Evolutionary conservation across 2,113 vertebrate genomes (phyloP).

Genomic region (Cavia aperea): DNA sequence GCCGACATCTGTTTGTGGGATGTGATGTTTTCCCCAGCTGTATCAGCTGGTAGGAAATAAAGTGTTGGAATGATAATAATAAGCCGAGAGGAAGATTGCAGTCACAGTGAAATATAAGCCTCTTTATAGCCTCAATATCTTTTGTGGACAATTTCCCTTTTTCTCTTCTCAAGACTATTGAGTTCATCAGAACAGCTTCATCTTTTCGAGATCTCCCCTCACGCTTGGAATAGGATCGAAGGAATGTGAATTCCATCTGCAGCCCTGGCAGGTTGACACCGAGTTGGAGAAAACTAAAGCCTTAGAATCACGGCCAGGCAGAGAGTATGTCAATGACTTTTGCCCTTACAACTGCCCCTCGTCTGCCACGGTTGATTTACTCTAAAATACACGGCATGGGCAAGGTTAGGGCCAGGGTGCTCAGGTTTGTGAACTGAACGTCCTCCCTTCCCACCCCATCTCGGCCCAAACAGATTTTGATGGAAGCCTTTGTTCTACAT

Average conservation of each 20-base stretch:
- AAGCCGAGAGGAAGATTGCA: constrained; percentile 61
- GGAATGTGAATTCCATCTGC: constrained; percentile 39
- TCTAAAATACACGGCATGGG: not conserved
- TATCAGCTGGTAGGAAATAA: constrained; percentile 59
- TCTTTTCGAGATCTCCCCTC: constrained; percentile 59
- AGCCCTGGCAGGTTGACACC: not conserved
- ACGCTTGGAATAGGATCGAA: constrained; percentile 19
- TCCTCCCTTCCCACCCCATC: not conserved
- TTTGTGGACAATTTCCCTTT: constrained; percentile 61
- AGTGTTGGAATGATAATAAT: constrained; percentile 62
- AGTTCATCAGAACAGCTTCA: constrained; percentile 62
- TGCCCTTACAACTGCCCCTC: not conserved
- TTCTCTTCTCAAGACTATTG: constrained; percentile 62
- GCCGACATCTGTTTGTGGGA: constrained; percentile 64
- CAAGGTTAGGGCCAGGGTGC: not conserved
- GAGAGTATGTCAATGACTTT: constrained; percentile 12
- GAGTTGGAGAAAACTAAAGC: constrained; percentile 11
- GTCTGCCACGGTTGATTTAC: not conserved
- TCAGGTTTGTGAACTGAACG: not conserved
- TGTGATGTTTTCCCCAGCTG: constrained; percentile 65
- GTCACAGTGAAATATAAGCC: constrained; percentile 62
- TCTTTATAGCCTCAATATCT: constrained; percentile 64
- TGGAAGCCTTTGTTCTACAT: constrained; percentile 17
- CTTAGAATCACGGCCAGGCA: not conserved
- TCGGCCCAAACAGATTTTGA: not conserved